Percentiles rank a stretch among this genome's conserved stretches.
These are phyloP conservation scores for Habrosyne pyritoides DNA, from an alignment of 2,888 invertebrate genomes.

Conservation along the genomic window DNA sequence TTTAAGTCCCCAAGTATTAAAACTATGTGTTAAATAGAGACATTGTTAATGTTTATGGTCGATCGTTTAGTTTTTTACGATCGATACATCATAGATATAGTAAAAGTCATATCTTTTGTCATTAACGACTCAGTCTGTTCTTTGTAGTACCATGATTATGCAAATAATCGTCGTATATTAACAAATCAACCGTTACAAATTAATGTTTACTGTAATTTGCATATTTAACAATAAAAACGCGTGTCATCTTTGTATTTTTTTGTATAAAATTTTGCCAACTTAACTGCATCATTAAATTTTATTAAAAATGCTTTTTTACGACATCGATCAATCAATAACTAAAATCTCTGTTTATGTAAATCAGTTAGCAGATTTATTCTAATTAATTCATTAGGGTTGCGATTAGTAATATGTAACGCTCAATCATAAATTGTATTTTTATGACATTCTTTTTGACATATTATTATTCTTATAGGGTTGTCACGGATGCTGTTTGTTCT, in stretches of 20 bases:
- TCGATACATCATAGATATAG: slow-evolving; percentile 68
- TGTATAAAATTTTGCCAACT: slow-evolving; percentile 52
- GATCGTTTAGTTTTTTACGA: slow-evolving; percentile 61
- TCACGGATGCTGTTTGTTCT: slow-evolving; percentile 39
- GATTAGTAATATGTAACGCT: slow-evolving; percentile 31
- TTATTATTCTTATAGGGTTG: slow-evolving; percentile 32
- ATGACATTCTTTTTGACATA: slow-evolving; percentile 48
- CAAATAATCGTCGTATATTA: slow-evolving; percentile 68
- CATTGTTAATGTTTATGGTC: slow-evolving; percentile 51
- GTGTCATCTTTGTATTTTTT: slow-evolving; percentile 64
- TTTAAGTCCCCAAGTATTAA: slow-evolving; percentile 2
- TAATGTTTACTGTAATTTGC: slow-evolving; percentile 78
- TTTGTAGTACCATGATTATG: slow-evolving; percentile 66
- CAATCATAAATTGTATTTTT: slow-evolving; percentile 68
- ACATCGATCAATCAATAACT: slow-evolving; percentile 72
- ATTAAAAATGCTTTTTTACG: slow-evolving; percentile 58
- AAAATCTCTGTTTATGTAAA: slow-evolving; percentile 64
- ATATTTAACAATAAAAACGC: slow-evolving; percentile 73
- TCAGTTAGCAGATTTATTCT: slow-evolving; percentile 41
- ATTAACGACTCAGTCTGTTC: slow-evolving; percentile 49
- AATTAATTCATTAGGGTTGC: slow-evolving; percentile 72
- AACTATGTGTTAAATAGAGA: slow-evolving; percentile 47
- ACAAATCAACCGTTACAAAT: slow-evolving; percentile 83
- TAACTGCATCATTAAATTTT: slow-evolving; percentile 64
- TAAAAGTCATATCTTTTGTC: slow-evolving; percentile 69